Conservation (phyloP, 2,113 vertebrate genomes). For the Panurus biarmicus region DNA sequence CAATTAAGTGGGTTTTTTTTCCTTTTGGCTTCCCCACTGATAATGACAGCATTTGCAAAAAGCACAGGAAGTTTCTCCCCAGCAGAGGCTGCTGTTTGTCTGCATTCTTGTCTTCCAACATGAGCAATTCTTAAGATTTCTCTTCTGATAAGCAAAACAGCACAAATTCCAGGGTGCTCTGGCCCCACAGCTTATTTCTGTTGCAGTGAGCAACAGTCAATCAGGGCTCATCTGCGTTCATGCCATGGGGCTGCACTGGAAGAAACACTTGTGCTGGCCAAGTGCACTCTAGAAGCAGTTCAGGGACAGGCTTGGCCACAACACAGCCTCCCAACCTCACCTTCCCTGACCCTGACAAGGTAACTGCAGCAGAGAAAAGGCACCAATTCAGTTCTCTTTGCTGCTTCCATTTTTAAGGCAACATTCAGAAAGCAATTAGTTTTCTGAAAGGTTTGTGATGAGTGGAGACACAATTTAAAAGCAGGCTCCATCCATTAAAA, state of each 20-base stretch:
- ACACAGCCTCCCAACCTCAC: not conserved
- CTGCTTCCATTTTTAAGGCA: not conserved
- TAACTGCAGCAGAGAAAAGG: not conserved
- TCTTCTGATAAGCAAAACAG: not conserved
- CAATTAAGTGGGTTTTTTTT: not conserved
- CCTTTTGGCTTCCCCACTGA: not conserved
- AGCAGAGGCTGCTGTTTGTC: constrained; percentile 41
- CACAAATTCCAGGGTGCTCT: not conserved
- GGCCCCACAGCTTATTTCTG: fast-evolving
- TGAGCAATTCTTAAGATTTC: not conserved
- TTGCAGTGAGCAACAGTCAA: fast-evolving
- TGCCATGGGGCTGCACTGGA: not conserved
- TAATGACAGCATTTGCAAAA: not conserved
- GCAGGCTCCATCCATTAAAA: not conserved
- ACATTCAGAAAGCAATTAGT: not conserved
- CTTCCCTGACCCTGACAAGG: not conserved
- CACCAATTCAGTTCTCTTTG: not conserved
- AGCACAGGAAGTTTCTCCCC: not conserved
- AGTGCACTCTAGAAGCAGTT: not conserved
- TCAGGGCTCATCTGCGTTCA: not conserved
- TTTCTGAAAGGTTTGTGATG: not conserved
- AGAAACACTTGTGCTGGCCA: not conserved
- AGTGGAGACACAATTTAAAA: not conserved
- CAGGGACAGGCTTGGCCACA: not conserved
- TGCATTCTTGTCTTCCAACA: not conserved